These are phyloP conservation scores for Chaenodraco wilsoni DNA, from an alignment of 2,797 vertebrate genomes.

Conservation along the genomic window DNA sequence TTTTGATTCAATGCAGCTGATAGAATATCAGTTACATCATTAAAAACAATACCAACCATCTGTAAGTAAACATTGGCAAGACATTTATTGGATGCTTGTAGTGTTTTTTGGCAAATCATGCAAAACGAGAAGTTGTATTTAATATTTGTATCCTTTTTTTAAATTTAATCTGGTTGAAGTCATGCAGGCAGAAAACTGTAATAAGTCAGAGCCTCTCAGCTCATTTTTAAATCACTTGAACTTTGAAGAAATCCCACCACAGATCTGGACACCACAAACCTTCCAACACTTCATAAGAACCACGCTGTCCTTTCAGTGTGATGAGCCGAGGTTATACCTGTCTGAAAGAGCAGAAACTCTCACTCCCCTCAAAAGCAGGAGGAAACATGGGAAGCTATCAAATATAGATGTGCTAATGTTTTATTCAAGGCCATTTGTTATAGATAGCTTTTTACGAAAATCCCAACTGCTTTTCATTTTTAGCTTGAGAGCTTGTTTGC, in stretches of 20 bases:
- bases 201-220: slow-evolving; percentile 16
- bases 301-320: slow-evolving; percentile 31
- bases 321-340: slow-evolving; percentile 65
- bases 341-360: slow-evolving; percentile 62
- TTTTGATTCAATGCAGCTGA: slow-evolving; percentile 60
- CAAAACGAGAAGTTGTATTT: neutral
- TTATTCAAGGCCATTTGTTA: slow-evolving; percentile 80
- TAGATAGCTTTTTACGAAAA: slow-evolving; percentile 77
- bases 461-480: slow-evolving; percentile 59
- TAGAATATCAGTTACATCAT: slow-evolving; percentile 60
- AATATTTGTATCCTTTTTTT: slow-evolving; percentile 20
- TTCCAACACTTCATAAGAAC: slow-evolving; percentile 36
- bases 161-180: slow-evolving; percentile 30
- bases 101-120: slow-evolving; percentile 8
- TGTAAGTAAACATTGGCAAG: slow-evolving; percentile 46
- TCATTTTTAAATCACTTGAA: slow-evolving; percentile 32
- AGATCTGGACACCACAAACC: slow-evolving; percentile 18
- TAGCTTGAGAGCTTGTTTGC: slow-evolving; percentile 47
- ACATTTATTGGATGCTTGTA: slow-evolving; percentile 28
- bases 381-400: slow-evolving; percentile 74
- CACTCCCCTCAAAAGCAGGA: slow-evolving; percentile 59
- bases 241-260: slow-evolving; percentile 26
- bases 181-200: slow-evolving; percentile 28
- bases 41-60: slow-evolving; percentile 51
- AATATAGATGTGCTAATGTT: slow-evolving; percentile 78